These are phyloP conservation scores for Haemorhous mexicanus DNA, from an alignment of 2,113 vertebrate genomes.

Conservation along the genomic window DNA sequence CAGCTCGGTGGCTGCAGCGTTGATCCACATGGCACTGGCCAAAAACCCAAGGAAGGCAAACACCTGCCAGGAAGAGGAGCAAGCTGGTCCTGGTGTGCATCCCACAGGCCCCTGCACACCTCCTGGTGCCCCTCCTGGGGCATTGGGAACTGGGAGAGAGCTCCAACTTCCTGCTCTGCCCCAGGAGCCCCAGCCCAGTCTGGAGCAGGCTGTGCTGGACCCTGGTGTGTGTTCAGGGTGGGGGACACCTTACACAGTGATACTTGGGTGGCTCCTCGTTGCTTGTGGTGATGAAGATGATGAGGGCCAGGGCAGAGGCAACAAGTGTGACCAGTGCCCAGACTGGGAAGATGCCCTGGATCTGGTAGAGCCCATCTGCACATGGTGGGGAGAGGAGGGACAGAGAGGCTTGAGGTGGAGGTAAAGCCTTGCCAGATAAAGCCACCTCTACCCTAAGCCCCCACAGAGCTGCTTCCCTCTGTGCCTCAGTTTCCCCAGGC, in stretches of 20 bases:
- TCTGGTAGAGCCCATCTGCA: conserved; percentile 82
- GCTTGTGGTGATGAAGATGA: conserved; percentile 83
- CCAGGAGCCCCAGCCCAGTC: neutral
- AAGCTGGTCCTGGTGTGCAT: too few relatives aligned
- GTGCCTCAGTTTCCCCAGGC: neutral
- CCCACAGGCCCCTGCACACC: neutral
- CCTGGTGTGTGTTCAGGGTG: accelerated
- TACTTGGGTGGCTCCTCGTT: conserved; percentile 83
- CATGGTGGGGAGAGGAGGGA: neutral
- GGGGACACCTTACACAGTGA: conserved; percentile 82
- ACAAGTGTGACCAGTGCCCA: conserved; percentile 80
- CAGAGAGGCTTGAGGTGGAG: accelerated
- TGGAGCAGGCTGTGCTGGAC: neutral
- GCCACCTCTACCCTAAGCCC: neutral
- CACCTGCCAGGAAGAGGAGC: conserved; percentile 64
- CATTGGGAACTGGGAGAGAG: accelerated
- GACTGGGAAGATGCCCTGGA: conserved; percentile 84
- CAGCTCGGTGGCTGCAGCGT: conserved; percentile 84
- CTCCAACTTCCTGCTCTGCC: neutral
- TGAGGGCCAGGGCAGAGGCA: conserved; percentile 74
- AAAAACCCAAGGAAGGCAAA: conserved; percentile 92
- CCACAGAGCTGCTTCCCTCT: neutral
- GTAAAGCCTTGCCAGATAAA: neutral
- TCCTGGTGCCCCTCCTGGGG: neutral
- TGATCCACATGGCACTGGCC: conserved; percentile 92